phyloP scores from a whole-genome alignment of 2,888 invertebrate species.

The Palloptera scutellata region DNA sequence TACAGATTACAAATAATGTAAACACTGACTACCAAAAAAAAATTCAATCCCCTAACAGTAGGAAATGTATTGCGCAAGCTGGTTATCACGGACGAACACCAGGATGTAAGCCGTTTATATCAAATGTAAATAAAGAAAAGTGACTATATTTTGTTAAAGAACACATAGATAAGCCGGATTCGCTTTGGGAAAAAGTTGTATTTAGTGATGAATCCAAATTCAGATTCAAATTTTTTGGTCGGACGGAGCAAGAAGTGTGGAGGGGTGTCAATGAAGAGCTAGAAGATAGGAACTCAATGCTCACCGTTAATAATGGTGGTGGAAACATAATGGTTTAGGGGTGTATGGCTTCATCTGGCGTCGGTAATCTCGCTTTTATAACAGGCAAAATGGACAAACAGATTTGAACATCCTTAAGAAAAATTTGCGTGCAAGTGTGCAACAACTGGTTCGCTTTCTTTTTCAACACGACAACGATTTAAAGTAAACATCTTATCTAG shows the following conservation, averaged over 20 bases:
- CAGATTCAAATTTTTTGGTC: slow-evolving; percentile 3
- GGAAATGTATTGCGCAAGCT: not conserved
- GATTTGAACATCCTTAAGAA: too few relatives aligned
- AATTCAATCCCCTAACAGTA: not conserved
- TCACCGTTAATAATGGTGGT: not conserved
- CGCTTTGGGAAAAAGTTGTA: not conserved
- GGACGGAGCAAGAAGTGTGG: not conserved
- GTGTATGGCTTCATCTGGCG: too few relatives aligned
- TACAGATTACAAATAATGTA: too few relatives aligned
- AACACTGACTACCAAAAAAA: too few relatives aligned
- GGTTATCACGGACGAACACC: not conserved
- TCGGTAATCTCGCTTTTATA: too few relatives aligned
- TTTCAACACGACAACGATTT: too few relatives aligned
- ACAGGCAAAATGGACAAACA: too few relatives aligned
- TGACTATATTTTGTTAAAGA: not conserved
- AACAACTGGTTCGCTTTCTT: too few relatives aligned
- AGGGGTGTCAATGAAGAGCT: not conserved
- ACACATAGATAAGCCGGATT: too few relatives aligned
- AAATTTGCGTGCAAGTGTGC: too few relatives aligned
- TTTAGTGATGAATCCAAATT: slow-evolving; percentile 7
- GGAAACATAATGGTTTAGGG: slow-evolving; percentile 1
- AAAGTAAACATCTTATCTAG: too few relatives aligned
- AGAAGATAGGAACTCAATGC: not conserved
- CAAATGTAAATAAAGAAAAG: not conserved
- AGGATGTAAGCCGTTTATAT: not conserved